A percentile compares a stretch with the other conserved stretches of the same genome.
Conservation (phyloP, 2,113 vertebrate species). For the Siniperca knerii region DNA sequence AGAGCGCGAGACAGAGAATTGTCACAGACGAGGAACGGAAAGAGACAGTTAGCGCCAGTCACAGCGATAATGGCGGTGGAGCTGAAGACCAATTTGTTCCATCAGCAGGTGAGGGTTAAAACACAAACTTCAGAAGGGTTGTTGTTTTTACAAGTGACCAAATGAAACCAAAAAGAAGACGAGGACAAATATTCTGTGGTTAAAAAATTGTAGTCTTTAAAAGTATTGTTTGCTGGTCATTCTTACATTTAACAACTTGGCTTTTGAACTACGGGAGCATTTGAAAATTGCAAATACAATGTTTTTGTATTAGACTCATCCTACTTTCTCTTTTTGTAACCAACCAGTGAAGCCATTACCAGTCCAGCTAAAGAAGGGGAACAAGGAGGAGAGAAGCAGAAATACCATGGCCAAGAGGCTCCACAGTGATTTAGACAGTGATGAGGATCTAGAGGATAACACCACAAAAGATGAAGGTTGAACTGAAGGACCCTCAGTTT, state of each 20-base stretch:
- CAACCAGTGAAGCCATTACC: slow-evolving; percentile 91
- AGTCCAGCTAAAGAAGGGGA: slow-evolving; percentile 89
- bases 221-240: background rate
- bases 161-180: background rate
- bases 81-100: slow-evolving; percentile 73
- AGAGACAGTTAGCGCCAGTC: slow-evolving; percentile 88
- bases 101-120: slow-evolving; percentile 66
- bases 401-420: slow-evolving; percentile 90
- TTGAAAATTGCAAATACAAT: background rate
- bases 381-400: slow-evolving; percentile 89
- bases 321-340: slow-evolving; percentile 41
- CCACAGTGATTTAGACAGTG: slow-evolving; percentile 93
- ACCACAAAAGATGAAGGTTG: slow-evolving; percentile 86
- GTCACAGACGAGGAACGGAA: slow-evolving; percentile 92
- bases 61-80: slow-evolving; percentile 65
- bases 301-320: slow-evolving; percentile 3
- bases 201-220: background rate
- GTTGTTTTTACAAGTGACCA: background rate
- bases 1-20: slow-evolving; percentile 96
- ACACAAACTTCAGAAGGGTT: background rate
- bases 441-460: slow-evolving; percentile 92
- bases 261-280: background rate
- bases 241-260: background rate
- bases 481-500: slow-evolving; percentile 36
- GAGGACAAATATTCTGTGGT: too few relatives aligned